Evolutionary conservation across 2,113 vertebrate genomes (phyloP).

Genomic region (Turdus rufiventris): DNA sequence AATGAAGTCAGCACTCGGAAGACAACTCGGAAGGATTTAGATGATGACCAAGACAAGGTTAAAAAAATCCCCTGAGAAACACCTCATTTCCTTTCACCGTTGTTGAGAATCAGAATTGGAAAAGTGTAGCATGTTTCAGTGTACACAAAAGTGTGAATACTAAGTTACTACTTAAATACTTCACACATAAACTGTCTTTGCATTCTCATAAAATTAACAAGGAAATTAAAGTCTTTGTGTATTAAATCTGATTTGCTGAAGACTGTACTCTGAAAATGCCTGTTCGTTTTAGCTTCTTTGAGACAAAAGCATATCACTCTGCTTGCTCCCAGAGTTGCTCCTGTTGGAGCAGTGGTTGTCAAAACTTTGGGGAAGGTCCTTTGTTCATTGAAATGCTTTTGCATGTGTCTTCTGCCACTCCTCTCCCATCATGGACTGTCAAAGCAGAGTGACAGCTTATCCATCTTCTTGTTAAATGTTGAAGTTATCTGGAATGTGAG

Average conservation of each 20-base stretch:
- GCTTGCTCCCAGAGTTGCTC: neutral
- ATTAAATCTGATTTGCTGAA: neutral
- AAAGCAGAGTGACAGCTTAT: neutral
- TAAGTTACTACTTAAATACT: neutral
- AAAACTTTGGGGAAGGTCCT: neutral
- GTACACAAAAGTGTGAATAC: neutral
- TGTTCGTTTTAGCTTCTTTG: neutral
- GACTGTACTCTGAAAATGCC: neutral
- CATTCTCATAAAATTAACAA: neutral
- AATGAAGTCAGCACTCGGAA: conserved; percentile 79
- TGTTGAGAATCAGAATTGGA: neutral
- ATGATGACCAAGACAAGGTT: conserved; percentile 62
- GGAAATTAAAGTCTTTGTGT: neutral
- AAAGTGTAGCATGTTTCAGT: neutral
- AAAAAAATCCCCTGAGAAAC: neutral
- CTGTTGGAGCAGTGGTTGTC: neutral
- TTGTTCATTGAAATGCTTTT: neutral
- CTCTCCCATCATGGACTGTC: neutral
- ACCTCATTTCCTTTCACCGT: neutral
- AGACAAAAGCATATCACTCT: neutral
- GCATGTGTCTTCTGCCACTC: neutral
- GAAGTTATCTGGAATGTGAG: neutral
- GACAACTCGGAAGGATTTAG: conserved; percentile 76
- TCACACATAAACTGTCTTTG: neutral
- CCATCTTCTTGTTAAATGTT: neutral